Conservation (phyloP, 2,888 invertebrate genomes). For the Drosophila recens region DNA sequence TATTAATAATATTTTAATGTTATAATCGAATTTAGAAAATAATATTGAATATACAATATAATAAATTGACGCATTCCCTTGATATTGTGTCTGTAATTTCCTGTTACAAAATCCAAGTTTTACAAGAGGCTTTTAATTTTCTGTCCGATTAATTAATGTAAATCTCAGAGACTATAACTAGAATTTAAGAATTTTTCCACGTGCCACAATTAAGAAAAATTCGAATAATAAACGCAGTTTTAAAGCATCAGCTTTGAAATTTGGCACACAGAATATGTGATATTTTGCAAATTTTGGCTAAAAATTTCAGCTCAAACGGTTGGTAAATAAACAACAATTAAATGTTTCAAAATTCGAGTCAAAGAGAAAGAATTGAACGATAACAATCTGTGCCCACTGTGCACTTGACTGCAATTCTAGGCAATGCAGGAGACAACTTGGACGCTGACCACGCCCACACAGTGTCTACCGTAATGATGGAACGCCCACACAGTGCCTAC, state of each 20-base stretch:
- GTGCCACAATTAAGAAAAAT: no score
- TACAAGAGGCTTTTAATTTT: no score
- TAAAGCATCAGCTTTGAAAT: neutral
- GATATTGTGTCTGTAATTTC: no score
- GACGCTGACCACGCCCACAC: conserved; percentile 39
- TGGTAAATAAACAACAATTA: neutral
- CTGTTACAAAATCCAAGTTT: no score
- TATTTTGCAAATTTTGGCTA: neutral
- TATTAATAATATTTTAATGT: no score
- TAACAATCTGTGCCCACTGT: conserved; percentile 28
- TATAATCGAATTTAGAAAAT: no score
- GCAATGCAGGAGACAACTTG: conserved; percentile 37
- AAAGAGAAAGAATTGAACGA: neutral
- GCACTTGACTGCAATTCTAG: conserved; percentile 30
- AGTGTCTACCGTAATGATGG: conserved; percentile 2
- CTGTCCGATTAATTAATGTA: no score
- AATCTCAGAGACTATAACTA: no score
- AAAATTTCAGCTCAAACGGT: neutral
- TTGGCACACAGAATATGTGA: neutral
- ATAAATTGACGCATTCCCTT: no score
- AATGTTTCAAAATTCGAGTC: neutral
- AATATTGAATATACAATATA: no score
- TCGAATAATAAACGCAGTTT: no score
- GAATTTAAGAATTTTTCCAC: no score
- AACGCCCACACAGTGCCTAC: conserved; percentile 42